Base-by-base conservation (phyloP, 1,140 invertebrate genomes). In the Phenacoccus solenopsis region DNA sequence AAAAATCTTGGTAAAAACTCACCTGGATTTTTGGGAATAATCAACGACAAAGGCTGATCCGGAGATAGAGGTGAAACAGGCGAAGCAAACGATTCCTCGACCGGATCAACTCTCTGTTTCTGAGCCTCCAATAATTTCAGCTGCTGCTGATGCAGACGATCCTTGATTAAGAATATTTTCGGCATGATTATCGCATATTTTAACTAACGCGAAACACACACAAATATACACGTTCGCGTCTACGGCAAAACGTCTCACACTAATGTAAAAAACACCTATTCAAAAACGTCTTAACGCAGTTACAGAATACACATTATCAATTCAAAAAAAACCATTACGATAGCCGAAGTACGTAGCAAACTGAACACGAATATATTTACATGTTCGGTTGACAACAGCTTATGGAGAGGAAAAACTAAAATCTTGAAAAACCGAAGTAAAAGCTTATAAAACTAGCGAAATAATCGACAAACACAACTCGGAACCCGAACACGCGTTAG, bases 131-230 rank as follows among this genome's bases (percentile, higher is more conserved):
- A 80, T 74, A 92, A 79, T 70, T 87, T 84, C 75, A 89, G 82
- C 80, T 93, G 91, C 84, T 93, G 90, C 85, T 91, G 88, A 74
- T 90, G 89, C 82, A 93, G 82, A 75, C 90, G 84, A 78, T 92
- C 90, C 79, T 92, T 93, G 75, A 93, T 90, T 72, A 91, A 79
- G 79, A 92, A 93, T 78, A 93, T 92, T 82, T 93, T 93, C 81
- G 90, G 90, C 91, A 93, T 93, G 35, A 38, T 49, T 69, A 25
- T 9, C 25, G 25, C 25, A 25, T 27, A 69, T 30, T 67, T 70
- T 16, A n/a, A n/a, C n/a, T n/a, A n/a, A n/a, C 24, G n/a, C 71
- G 59, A n/a, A 22, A 71, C 67, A 70, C 22, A 67, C 25, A 49
- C 22, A 69, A 28, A 69, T 68, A 57, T 67, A 59, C 35, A 64